Percentiles rank a stretch among this genome's conserved stretches.
Conservation (phyloP, 2,113 vertebrate genomes). For the Corythaeola cristata region DNA sequence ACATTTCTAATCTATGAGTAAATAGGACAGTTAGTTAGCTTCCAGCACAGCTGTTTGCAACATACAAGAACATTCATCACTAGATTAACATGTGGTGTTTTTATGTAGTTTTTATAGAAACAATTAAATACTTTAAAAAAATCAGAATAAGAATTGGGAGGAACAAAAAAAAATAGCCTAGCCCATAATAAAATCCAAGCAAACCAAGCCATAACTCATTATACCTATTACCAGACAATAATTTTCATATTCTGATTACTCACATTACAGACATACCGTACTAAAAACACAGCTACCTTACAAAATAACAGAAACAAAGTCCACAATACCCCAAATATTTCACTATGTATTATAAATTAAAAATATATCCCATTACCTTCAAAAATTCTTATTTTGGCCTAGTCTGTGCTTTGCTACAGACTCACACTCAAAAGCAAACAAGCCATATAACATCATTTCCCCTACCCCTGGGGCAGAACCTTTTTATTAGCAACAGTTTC, state of each 20-base stretch:
- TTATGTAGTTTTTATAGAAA: fast-evolving
- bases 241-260: background rate
- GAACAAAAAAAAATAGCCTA: background rate
- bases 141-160: background rate
- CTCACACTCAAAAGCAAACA: fast-evolving
- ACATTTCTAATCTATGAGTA: background rate
- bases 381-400: fast-evolving
- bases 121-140: background rate
- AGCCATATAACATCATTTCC: fast-evolving
- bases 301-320: background rate
- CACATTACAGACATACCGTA: fast-evolving
- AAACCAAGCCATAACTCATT: background rate
- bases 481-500: background rate
- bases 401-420: fast-evolving
- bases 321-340: background rate
- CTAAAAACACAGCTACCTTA: background rate
- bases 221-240: fast-evolving
- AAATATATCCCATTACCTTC: background rate
- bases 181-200: background rate
- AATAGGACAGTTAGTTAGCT: background rate
- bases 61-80: background rate
- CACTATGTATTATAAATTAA: fast-evolving
- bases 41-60: background rate
- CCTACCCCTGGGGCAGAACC: fast-evolving
- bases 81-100: background rate